These are phyloP conservation scores for Crotalus tigris DNA, from an alignment of 2,113 vertebrate species.

Conservation along the genomic window DNA sequence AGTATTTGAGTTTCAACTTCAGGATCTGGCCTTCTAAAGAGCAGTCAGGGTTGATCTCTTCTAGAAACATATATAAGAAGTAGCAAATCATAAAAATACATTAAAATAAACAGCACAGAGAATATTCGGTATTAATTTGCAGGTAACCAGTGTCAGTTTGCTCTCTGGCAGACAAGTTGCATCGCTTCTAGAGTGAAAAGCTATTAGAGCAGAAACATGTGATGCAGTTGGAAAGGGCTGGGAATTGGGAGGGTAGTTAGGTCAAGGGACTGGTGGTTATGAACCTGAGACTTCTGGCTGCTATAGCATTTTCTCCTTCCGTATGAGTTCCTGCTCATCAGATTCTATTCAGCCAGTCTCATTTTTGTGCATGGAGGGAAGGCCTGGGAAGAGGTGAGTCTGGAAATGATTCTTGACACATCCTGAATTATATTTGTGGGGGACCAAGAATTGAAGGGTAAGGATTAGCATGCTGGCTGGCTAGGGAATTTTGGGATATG, in stretches of 20 bases:
- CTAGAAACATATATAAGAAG: background rate
- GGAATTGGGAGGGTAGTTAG: background rate
- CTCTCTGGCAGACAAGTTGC: background rate
- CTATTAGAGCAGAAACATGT: background rate
- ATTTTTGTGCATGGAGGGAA: background rate
- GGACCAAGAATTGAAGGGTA: background rate
- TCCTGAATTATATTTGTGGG: background rate
- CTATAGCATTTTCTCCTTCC: background rate
- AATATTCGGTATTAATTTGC: background rate
- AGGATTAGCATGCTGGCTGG: no score
- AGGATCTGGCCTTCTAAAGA: no score
- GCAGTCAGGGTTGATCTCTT: no score
- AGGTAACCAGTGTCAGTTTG: background rate
- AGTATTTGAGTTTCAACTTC: no score
- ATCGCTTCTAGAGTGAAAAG: background rate
- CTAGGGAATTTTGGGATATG: background rate
- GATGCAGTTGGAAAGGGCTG: background rate
- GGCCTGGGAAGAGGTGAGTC: background rate
- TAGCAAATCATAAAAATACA: background rate
- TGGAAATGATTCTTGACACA: background rate
- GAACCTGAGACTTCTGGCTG: background rate
- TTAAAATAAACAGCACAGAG: background rate
- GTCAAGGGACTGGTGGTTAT: background rate
- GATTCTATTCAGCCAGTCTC: background rate
- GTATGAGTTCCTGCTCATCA: background rate